A percentile compares a stretch with the other conserved stretches of the same genome.
phyloP scores from a whole-genome alignment of 2,888 invertebrate genomes.

The Leucania comma region DNA sequence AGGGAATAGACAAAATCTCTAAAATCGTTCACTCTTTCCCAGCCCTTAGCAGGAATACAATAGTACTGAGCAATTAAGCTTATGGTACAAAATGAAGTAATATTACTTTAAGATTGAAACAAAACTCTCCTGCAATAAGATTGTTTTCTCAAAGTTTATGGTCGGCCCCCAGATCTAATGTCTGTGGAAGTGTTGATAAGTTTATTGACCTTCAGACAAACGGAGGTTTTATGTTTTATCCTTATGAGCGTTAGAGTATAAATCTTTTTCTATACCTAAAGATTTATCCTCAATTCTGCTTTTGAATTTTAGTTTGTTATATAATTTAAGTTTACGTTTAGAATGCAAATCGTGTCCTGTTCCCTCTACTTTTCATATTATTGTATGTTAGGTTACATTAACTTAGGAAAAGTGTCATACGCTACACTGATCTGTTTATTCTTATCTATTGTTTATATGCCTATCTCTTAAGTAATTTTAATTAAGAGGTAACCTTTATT shows the following conservation, averaged over 20 bases:
- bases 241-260: background rate
- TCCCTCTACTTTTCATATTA: background rate
- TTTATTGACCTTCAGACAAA: constrained; percentile 3
- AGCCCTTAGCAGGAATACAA: no score
- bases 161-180: no score
- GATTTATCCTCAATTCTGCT: background rate
- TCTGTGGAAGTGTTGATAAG: background rate
- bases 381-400: no score
- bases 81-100: no score
- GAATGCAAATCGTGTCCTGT: background rate
- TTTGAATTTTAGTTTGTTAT: background rate
- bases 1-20: no score
- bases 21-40: no score
- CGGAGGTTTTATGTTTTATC: background rate
- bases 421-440: background rate
- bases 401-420: background rate
- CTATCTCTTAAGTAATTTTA: background rate
- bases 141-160: no score
- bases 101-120: no score
- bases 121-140: no score
- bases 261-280: background rate
- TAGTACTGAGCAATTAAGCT: no score
- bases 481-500: background rate
- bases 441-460: background rate
- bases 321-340: background rate